Evolutionary conservation across 2,797 vertebrate genomes (phyloP), one percentile per base, ranked within the genome.

Genomic region (Schizopygopsis pylzovi): DNA sequence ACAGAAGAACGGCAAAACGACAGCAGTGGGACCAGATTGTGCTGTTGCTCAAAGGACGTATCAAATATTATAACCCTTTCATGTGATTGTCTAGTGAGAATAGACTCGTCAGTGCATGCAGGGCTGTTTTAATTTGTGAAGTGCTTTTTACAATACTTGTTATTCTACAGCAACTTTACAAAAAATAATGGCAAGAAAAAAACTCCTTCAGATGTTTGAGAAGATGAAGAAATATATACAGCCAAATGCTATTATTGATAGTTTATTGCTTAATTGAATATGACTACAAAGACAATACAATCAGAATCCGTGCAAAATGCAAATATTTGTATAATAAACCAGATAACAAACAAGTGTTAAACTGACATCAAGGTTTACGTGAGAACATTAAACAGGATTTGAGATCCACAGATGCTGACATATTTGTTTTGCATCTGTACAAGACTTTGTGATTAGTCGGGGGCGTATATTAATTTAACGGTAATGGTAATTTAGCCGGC

Each of bases 31-130:
- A 79, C 52, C 47, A 39, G 45, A 77, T 56, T 77, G 47, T 68
- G 63, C 13, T 52, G 8, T 77, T 54, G 33, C 82, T 73, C 72
- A 77, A 39, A 85, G 83, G 75, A 79, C 2, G 6, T 13, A 28
- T 70, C 39, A 70, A 33, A 79, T 78, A 70, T 59, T 47, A 84
- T 78, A 72, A 79, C 68, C 39, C 67, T 79, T 79, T 85, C 20
- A 71, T 85, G 65, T 61, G 54, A 67, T 52, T 84, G 16, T 84
- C 63, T 68, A 78, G 79, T 54, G 73, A 78, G 83, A 78, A 78
- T 54, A 59, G 73, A 56, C n/a, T 56, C 18, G 22, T 68, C n/a
- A 33, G 39, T 78, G 11, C 75, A 45, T 84, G 6, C 33, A 70
- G 56, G 63, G 20, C 45, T 61, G 76, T 68, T 83, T 79, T 79